Evolutionary conservation across 2,797 vertebrate genomes (phyloP).

Genomic region (Pseudomugil tenellus): DNA sequence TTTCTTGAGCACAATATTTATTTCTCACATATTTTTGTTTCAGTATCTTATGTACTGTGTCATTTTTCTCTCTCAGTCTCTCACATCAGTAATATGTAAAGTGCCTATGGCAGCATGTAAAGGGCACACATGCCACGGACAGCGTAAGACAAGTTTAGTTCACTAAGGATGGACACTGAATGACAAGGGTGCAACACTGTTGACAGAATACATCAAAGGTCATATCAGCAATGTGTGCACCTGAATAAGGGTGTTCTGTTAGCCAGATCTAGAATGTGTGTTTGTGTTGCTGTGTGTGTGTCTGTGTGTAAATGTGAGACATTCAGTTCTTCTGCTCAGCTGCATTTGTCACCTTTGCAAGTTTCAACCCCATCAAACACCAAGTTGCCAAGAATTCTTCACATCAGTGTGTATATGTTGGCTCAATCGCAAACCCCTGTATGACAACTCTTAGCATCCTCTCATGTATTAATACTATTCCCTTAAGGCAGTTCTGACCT

Average conservation of each 20-base stretch:
- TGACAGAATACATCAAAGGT: not conserved
- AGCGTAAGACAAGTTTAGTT: not conserved
- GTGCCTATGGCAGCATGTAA: slow-evolving; percentile 17
- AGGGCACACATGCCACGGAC: slow-evolving; percentile 1
- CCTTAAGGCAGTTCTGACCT: not conserved
- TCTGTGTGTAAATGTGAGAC: not conserved
- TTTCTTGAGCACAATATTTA: not conserved
- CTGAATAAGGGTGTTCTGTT: not conserved
- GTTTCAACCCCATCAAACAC: slow-evolving; percentile 8
- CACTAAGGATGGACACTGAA: slow-evolving; percentile 2
- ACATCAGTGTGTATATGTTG: not conserved
- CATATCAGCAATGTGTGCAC: not conserved
- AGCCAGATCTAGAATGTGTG: not conserved
- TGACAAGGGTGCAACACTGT: slow-evolving; percentile 1
- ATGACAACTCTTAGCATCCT: not conserved
- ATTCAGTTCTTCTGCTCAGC: slow-evolving; percentile 3
- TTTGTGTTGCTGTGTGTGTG: not conserved
- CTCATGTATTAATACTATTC: not conserved
- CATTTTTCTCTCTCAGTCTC: too few species aligned
- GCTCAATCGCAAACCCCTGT: slow-evolving; percentile 5
- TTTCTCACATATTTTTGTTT: not conserved
- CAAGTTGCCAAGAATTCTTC: not conserved
- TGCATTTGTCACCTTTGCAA: slow-evolving; percentile 14
- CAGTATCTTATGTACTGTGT: rapidly evolving
- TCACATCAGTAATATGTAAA: not conserved